Evolutionary conservation across 2,797 vertebrate species (phyloP), one percentile per base, ranked within the genome.

Genomic region (Garrulus glandarius): DNA sequence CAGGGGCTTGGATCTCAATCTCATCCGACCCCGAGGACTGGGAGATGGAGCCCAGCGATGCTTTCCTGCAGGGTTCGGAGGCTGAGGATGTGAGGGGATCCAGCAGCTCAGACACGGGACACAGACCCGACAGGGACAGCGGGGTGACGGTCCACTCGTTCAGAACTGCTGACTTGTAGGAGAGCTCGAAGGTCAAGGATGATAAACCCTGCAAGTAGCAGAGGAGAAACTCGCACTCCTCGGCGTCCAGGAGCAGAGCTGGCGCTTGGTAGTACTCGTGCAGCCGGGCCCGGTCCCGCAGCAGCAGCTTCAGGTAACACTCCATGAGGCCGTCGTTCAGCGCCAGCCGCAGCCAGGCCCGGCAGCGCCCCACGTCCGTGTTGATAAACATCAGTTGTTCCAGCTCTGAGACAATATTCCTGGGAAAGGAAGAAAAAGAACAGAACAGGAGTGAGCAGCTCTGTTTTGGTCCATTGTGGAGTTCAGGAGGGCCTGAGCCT

Each of bases 141-240:
- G 99, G 99, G 1, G 99, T 99, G 74, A 98, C 87, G 5, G 99
- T 99, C 99, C 99, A 99, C 70, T 99, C 98, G 0, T 99, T 99
- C 60, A 99, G 97, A 83, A 99, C 98, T 2, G 99, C 98, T 0
- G 99, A 99, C 94, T 99, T 99, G 94, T 99, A 99, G 20, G 99
- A 99, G 15, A 99, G 98, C 92, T 97, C 97, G 11, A 99, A 99
- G 13, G 98, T 98, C 49, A 99, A 98, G 4, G 99, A 99, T 0
- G 98, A 97, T 12, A 99, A 97, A 29, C 99, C 99, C 95, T 99
- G 99, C 93, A 99, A 97, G 96, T 99, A 99, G 97, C 99, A 99
- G 76, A 99, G 98, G 77, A 99, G 98, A 17, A 99, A 99, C 82
- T 99, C 99, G 2, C 99, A 98, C 76, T 99, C 99, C 94, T 99